phyloP scores from a whole-genome alignment of 1,140 invertebrate genomes.

The Condylostylus longicornis region DNA sequence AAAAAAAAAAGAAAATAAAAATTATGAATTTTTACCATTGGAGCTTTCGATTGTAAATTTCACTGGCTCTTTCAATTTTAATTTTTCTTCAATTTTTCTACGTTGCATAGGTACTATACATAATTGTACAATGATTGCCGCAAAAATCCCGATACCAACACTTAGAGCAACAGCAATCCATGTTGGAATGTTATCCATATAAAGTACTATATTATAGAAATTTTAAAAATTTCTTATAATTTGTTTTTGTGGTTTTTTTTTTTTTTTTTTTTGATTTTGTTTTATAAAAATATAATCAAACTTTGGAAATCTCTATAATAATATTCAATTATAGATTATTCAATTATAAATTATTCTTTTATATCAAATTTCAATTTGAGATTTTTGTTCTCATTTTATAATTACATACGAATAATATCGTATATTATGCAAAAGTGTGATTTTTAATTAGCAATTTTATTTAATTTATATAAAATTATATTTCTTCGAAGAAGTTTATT shows the following conservation, averaged over 20 bases:
- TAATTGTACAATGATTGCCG: constrained; percentile 55
- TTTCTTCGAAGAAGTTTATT: too few species aligned
- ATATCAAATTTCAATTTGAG: too few species aligned
- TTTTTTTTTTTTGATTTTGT: too few species aligned
- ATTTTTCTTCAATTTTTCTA: constrained; percentile 40
- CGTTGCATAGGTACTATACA: constrained; percentile 71
- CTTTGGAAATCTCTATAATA: too few species aligned
- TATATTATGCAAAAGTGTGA: too few species aligned
- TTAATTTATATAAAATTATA: too few species aligned
- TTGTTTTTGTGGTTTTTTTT: too few species aligned
- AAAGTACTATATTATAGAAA: constrained; percentile 51
- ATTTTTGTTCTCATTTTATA: too few species aligned
- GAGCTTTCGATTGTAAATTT: constrained; percentile 54
- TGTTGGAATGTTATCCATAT: constrained; percentile 74
- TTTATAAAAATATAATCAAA: not conserved
- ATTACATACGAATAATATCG: too few species aligned
- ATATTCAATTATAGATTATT: too few species aligned
- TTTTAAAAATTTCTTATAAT: not conserved
- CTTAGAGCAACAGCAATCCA: constrained; percentile 69
- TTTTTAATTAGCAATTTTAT: too few species aligned
- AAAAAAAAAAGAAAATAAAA: not conserved
- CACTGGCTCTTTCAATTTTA: constrained; percentile 33
- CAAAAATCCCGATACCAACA: constrained; percentile 47
- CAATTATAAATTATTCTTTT: too few species aligned
- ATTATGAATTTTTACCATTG: constrained; percentile 35